These are phyloP conservation scores for Platanista minor DNA, from an alignment of 2,113 vertebrate species.

Conservation along the genomic window DNA sequence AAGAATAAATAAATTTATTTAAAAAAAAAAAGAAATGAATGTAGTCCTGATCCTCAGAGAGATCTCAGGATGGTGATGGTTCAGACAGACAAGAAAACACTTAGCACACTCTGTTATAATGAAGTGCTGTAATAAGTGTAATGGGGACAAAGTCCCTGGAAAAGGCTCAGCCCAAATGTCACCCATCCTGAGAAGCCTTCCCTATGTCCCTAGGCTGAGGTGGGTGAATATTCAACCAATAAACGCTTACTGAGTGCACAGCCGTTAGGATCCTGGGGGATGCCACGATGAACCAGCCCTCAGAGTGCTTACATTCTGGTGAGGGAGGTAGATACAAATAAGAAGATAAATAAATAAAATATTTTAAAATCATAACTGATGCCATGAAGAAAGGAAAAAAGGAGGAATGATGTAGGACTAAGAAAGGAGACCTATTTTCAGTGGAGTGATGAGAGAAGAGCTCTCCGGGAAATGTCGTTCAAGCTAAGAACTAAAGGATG, in stretches of 20 bases:
- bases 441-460: not conserved
- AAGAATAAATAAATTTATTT: no score
- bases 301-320: not conserved
- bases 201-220: not conserved
- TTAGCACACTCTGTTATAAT: not conserved
- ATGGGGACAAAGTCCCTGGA: not conserved
- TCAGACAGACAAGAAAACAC: not conserved
- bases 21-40: no score
- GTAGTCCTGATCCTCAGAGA: not conserved
- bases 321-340: not conserved
- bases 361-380: not conserved
- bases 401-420: not conserved
- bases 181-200: not conserved
- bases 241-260: rapidly evolving
- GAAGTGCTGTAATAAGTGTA: not conserved
- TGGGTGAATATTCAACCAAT: not conserved
- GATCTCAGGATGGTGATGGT: not conserved
- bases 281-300: not conserved
- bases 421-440: not conserved
- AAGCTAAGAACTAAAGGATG: not conserved
- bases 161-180: not conserved
- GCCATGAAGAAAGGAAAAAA: not conserved
- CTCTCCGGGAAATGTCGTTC: not conserved
- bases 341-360: not conserved
- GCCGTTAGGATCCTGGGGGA: not conserved